Evolutionary conservation across 2,797 vertebrate genomes (phyloP), one percentile per base, ranked within the genome.

Genomic region (Gymnoscopelus microlampas): DNA sequence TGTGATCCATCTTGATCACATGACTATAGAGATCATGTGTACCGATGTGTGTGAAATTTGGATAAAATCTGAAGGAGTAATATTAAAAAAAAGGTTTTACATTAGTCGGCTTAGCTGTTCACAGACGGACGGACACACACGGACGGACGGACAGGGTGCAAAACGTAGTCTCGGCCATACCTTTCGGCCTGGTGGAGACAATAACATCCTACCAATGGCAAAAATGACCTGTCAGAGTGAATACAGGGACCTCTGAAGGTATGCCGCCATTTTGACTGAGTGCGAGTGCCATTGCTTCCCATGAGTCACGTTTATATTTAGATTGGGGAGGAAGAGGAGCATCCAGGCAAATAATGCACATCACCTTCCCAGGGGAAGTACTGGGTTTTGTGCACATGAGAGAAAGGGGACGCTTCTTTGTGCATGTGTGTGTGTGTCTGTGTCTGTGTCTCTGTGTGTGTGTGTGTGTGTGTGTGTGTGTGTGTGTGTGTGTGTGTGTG

Each of bases 261-360:
- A 80, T 63, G 79, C 71, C 74, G 66, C 86, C 86, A 90, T 90
- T 81, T 88, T 88, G 71, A 87, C 76, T 85, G 76, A 77, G 75
- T 66, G 68, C 60, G 66, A 77, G 78, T 68, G 76, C 77, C 74
- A 67, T 73, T 65, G 19, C 70, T 77, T 10, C 56, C 54, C 58
- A 73, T 80, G 85, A 89, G 55, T 88, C 79, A 79, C 71, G 66
- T 85, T 92, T 88, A 87, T 87, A 90, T 89, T 92, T 91, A 89
- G 84, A 85, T 76, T 80, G 66, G 84, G 66, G 77, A 86, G 74
- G 80, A 88, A 85, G 74, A 85, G 60, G 65, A 88, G 85, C 83
- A 87, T 83, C 85, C 79, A 76, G 77, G 81, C 73, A 65, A 79
- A 74, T 84, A 88, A 91, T 78, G 62, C 85, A 82, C 76, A 81